Evolutionary conservation across 1,140 invertebrate species (phyloP).

Genomic region (Heliconius congener): DNA sequence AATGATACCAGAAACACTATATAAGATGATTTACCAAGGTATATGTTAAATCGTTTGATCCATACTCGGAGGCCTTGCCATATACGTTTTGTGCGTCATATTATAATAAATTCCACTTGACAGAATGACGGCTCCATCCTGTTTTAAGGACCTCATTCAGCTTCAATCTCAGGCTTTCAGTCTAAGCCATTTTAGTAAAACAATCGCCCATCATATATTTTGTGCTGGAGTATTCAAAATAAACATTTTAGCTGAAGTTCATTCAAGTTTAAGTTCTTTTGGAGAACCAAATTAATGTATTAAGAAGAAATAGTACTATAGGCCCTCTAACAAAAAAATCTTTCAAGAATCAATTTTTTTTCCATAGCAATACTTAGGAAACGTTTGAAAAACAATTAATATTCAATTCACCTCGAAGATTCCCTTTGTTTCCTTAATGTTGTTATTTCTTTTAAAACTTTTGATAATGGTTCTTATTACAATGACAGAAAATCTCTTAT

Average conservation of each 20-base stretch:
- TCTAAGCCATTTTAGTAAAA: constrained; percentile 8
- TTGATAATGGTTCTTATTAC: not conserved
- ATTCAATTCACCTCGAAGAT: not conserved
- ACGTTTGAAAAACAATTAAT: not conserved
- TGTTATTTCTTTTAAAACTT: not conserved
- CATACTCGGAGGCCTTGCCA: constrained; percentile 14
- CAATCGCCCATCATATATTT: constrained; percentile 1
- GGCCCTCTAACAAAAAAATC: no score
- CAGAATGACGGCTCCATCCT: constrained; percentile 9
- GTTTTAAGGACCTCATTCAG: constrained; percentile 19
- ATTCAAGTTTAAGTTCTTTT: no score
- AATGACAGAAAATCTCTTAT: not conserved
- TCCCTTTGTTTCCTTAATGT: constrained; percentile 6
- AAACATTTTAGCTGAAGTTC: no score
- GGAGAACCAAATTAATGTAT: no score
- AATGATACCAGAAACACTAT: not conserved
- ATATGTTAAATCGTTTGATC: not conserved
- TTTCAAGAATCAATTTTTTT: not conserved
- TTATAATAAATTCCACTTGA: constrained; percentile 24
- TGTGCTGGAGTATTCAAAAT: not conserved
- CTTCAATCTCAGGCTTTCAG: constrained; percentile 15
- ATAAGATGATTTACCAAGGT: not conserved
- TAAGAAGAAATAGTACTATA: no score
- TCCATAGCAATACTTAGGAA: not conserved
- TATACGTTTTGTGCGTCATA: constrained; percentile 9